phyloP scores from a whole-genome alignment of 64 coral and sea anemone species.

The Cladopsammia gracilis region DNA sequence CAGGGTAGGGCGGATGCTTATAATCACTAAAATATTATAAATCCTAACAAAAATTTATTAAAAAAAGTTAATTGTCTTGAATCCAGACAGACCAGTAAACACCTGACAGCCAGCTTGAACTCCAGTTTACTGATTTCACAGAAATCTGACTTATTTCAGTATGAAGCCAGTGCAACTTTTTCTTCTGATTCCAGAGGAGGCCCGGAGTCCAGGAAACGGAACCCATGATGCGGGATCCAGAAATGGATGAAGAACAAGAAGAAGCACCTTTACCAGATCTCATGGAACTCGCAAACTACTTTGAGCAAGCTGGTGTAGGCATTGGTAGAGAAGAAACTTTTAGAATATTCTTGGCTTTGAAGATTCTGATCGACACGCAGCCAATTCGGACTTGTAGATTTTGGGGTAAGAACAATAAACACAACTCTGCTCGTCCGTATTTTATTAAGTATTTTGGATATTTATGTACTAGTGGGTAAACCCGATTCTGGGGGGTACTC shows the following conservation, averaged over 20 bases:
- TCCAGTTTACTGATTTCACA: neutral
- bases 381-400: slow-evolving; percentile 96
- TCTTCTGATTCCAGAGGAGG: slow-evolving; percentile 46
- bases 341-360: slow-evolving; percentile 92
- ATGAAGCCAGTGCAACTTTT: neutral
- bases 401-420: slow-evolving; percentile 80
- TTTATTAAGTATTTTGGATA: too few species aligned
- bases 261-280: slow-evolving; percentile 94
- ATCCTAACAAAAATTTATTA: too few species aligned
- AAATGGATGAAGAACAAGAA: slow-evolving; percentile 88
- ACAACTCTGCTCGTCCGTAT: too few species aligned
- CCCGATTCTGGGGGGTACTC: too few species aligned
- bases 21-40: too few species aligned
- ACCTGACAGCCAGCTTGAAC: too few species aligned
- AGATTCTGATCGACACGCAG: slow-evolving; percentile 89
- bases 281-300: slow-evolving; percentile 99
- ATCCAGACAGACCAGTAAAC: too few species aligned
- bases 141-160: neutral
- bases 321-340: slow-evolving; percentile 95
- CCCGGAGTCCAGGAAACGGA: slow-evolving; percentile 32
- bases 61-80: too few species aligned
- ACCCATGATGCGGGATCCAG: slow-evolving; percentile 74
- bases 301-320: slow-evolving; percentile 93
- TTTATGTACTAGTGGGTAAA: too few species aligned
- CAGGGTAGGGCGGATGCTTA: too few species aligned